These are phyloP conservation scores for Kryptolebias marmoratus DNA, from an alignment of 2,113 vertebrate species.

Conservation along the genomic window DNA sequence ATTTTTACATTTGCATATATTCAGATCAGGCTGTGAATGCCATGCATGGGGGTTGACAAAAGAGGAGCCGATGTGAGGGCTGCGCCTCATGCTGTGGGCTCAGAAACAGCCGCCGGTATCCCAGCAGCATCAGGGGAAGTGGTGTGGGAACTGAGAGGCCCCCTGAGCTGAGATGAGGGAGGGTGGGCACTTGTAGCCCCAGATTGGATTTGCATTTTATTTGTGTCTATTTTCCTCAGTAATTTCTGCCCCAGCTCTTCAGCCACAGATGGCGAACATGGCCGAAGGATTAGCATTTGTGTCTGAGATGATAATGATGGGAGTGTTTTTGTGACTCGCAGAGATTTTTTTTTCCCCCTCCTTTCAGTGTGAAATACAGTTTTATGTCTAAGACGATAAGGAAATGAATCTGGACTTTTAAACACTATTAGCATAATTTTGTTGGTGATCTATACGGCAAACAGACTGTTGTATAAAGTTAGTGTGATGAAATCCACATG, in stretches of 20 bases:
- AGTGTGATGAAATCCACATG: neutral
- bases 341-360: conserved; percentile 35
- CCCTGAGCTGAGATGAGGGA: conserved; percentile 54
- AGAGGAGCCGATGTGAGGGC: conserved; percentile 69
- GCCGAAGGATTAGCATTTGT: conserved; percentile 72
- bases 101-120: conserved; percentile 58
- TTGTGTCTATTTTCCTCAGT: conserved; percentile 76
- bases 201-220: conserved; percentile 76
- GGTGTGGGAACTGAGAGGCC: conserved; percentile 81
- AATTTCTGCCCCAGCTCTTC: conserved; percentile 71
- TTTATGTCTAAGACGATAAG: conserved; percentile 13
- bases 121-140: conserved; percentile 70
- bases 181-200: conserved; percentile 71
- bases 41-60: conserved; percentile 70
- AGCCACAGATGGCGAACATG: conserved; percentile 78
- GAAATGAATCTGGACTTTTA: neutral
- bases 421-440: conserved; percentile 1
- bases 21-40: conserved; percentile 76
- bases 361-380: conserved; percentile 29
- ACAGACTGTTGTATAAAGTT: too few relatives aligned
- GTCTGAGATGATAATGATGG: conserved; percentile 69
- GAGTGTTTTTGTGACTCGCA: conserved; percentile 38
- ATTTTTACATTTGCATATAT: conserved; percentile 81
- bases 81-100: conserved; percentile 53
- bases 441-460: neutral